Base-by-base conservation (phyloP, 2,888 invertebrate genomes). In the Eilema sororculum region DNA sequence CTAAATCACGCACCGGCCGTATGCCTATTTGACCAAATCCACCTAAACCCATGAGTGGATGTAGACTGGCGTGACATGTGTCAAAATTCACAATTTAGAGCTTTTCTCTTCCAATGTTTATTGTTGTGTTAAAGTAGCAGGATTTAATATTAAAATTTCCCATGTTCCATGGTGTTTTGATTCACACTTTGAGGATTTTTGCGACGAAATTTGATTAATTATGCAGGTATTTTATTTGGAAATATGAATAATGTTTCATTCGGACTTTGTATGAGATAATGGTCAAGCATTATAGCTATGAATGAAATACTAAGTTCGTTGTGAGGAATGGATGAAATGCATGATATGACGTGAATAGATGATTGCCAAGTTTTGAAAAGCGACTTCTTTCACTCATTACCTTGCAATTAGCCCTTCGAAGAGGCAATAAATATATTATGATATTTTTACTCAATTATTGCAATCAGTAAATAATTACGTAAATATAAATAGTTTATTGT, bases 61-160 rank as follows among this genome's bases (percentile, higher is more conserved):
- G 80, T 81, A 79, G 78, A 57, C 37, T 64, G 79, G 80, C 77
- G 81, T 87, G 89, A 88, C 89, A 87, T 80, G 79, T 86, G 88
- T 89, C 89, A 88, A 89, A 87, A 84, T 83, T 86, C 78, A 72
- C 78, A 86, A 85, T 84, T 87, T 78, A 79, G 76, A 73, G 64
- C 72, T 71, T 69, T 78, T 73, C 75, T 72, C 77, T 64, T 22
- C 33, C 72, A 69, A 72, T 70, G 60, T 81, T 74, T 73, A 76
- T 70, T 76, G 73, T 76, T 71, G 60, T 71, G 67, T 52, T 59
- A 77, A 70, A 73, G 62, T 71, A 69, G 74, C 69, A 63, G 37
- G 69, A 61, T 67, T 69, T 63, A 71, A 65, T 73, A 65, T 65
- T 25, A 46, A 65, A 67, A 71, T 60, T 63, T 61, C 69, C 71